phyloP scores from a whole-genome alignment of 2,797 vertebrate genomes.

The Sebastes itinus region DNA sequence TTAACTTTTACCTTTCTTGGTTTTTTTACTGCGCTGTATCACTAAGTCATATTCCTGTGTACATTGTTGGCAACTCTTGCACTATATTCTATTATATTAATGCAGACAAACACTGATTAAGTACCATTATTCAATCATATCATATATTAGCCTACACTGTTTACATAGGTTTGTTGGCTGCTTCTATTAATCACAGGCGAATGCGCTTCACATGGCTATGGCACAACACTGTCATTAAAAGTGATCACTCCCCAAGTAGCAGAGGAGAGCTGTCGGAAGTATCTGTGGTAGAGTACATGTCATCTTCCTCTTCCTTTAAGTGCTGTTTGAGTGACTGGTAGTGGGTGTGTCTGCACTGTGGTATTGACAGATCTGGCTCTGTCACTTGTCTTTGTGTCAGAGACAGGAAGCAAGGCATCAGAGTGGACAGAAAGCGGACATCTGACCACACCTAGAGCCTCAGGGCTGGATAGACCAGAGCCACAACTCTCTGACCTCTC shows the following conservation, averaged over 20 bases:
- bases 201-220: background rate
- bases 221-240: background rate
- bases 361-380: slow-evolving; percentile 66
- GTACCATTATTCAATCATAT: background rate
- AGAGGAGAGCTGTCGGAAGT: slow-evolving; percentile 33
- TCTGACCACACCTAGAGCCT: slow-evolving; percentile 63
- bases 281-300: slow-evolving; percentile 44
- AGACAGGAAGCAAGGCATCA: slow-evolving; percentile 70
- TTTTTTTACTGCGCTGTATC: background rate
- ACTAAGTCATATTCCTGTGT: background rate
- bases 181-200: background rate
- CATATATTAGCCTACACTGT: background rate
- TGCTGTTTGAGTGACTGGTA: slow-evolving; percentile 46
- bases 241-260: background rate
- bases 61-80: background rate
- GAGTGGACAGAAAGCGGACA: slow-evolving; percentile 54
- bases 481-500: background rate
- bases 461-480: background rate
- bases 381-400: slow-evolving; percentile 68
- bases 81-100: background rate
- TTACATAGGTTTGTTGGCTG: background rate
- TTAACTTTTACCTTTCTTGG: background rate
- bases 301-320: slow-evolving; percentile 69
- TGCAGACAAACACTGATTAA: background rate
- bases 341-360: slow-evolving; percentile 66